Evolutionary conservation across 2,888 invertebrate genomes (phyloP).

Genomic region (Macrophya alboannulata): DNA sequence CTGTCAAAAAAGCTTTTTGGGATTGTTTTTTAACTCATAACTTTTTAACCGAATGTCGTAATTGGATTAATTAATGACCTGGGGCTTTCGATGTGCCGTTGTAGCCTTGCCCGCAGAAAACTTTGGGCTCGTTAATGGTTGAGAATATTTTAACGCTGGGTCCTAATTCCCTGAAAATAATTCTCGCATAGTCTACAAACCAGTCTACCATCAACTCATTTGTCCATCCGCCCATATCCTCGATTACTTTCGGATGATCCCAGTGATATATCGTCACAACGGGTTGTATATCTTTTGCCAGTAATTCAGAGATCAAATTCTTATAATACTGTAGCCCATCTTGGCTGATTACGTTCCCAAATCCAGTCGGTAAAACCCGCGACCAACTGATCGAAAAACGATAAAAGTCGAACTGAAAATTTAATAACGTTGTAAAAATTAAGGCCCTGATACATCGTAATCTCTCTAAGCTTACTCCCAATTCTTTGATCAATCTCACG

Average conservation of each 20-base stretch:
- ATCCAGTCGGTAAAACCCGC: conserved; percentile 85
- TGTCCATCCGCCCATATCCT: conserved; percentile 86
- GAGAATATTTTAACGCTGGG: conserved; percentile 85
- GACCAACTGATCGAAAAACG: conserved; percentile 87
- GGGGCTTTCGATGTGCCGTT: conserved; percentile 76
- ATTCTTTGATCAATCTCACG: conserved; percentile 80
- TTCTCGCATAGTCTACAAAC: conserved; percentile 83
- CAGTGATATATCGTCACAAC: conserved; percentile 86
- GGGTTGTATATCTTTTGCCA: conserved; percentile 82
- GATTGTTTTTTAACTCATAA: background rate
- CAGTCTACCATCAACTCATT: conserved; percentile 84
- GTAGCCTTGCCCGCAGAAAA: conserved; percentile 82
- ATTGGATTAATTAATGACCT: conserved; percentile 51
- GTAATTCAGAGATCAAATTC: conserved; percentile 83
- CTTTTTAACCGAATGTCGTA: background rate
- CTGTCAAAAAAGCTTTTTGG: background rate
- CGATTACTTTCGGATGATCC: conserved; percentile 84
- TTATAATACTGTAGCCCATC: conserved; percentile 85
- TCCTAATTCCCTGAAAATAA: conserved; percentile 84
- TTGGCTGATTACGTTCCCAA: conserved; percentile 81
- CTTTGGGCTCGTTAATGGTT: conserved; percentile 89
- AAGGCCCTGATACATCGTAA: conserved; percentile 59
- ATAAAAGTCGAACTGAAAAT: conserved; percentile 78
- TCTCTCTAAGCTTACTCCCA: background rate
- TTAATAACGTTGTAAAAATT: conserved; percentile 49